These are phyloP conservation scores for Antitype chi DNA, from an alignment of 2,888 invertebrate genomes.

Conservation along the genomic window DNA sequence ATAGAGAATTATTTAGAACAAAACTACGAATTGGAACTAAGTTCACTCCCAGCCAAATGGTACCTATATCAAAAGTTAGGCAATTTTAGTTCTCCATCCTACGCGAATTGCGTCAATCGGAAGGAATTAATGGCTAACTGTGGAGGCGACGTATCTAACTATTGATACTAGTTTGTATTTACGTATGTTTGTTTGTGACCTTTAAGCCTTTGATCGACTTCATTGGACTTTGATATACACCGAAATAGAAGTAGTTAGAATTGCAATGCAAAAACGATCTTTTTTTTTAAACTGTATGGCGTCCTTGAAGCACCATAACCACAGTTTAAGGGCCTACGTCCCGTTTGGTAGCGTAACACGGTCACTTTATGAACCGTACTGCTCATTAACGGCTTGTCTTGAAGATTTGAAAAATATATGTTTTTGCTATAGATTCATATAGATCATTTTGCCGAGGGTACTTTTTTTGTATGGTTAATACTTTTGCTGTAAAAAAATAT, in stretches of 20 bases:
- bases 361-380: too few relatives aligned
- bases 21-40: background rate
- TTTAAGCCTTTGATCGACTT: background rate
- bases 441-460: too few relatives aligned
- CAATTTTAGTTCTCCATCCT: slow-evolving; percentile 16
- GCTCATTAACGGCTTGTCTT: too few relatives aligned
- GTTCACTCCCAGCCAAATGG: background rate
- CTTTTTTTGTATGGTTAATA: too few relatives aligned
- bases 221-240: slow-evolving; percentile 5
- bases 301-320: too few relatives aligned
- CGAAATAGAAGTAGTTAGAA: background rate
- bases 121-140: slow-evolving; percentile 19
- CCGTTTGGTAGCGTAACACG: too few relatives aligned
- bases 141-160: slow-evolving; percentile 2
- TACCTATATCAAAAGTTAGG: slow-evolving; percentile 15
- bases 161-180: background rate
- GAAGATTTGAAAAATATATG: too few relatives aligned
- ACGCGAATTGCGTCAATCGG: background rate
- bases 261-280: background rate
- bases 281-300: too few relatives aligned
- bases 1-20: too few relatives aligned
- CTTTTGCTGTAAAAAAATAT: too few relatives aligned
- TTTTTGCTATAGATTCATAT: too few relatives aligned
- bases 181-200: background rate
- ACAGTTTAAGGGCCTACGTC: too few relatives aligned